Base-by-base conservation (phyloP, 2,888 invertebrate species). In the Melieria omissa region DNA sequence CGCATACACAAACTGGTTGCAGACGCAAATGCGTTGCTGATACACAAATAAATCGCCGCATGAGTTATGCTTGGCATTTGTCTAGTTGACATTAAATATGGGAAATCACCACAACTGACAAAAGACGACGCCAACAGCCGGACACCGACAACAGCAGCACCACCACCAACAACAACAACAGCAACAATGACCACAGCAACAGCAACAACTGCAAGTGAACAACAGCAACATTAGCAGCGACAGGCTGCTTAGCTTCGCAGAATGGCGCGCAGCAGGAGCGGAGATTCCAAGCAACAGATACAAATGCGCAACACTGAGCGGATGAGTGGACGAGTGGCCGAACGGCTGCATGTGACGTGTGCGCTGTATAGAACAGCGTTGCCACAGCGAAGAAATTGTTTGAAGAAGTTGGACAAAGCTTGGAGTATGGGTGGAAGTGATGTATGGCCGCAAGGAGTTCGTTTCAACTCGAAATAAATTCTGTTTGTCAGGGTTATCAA, bases 31-130 rank as follows among this genome's bases (percentile, higher is more conserved):
- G 12, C 9, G 10, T 10, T 49, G 49, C 49, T 10, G 9, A 49
- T 49, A 49, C 49, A 10, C 12, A 49, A 49, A 78, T 78, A 81
- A 80, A 80, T 81, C 81, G 83, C 80, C 79, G 80, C 83, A 86
- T 85, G 85, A 85, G 81, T 86, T 85, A 85, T 85, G 84, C 83
- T 82, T 83, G 84, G 83, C 85, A 85, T 85, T 86, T 85, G 86
- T 86, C 84, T 81, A 83, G 86, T 84, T 85, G 85, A 86, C 85
- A 86, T 86, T 85, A 85, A 85, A 86, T 85, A 85, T 85, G 86
- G 86, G 84, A 85, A 85, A 86, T 85, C 82, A 84, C 74, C 73
- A 81, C 81, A 78, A 79, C 79, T 76, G 80, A 75, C 75, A 75
- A 75, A 76, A 65, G 74, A 74, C 41, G 74, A 75, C 41, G 66